These are phyloP conservation scores for Tiaroga cobitis DNA, from an alignment of 2,797 vertebrate genomes.

Conservation along the genomic window DNA sequence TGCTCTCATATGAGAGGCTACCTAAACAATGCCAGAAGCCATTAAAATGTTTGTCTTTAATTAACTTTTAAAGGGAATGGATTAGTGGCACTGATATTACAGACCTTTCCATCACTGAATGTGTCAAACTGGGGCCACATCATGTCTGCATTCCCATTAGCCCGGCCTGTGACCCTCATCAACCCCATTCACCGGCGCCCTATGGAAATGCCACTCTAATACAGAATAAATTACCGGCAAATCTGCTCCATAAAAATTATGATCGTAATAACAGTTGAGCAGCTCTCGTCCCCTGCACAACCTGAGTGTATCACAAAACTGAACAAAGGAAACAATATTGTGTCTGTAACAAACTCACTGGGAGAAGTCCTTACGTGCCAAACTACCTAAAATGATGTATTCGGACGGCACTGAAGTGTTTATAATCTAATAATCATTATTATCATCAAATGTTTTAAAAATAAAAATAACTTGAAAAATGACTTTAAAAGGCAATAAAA, in stretches of 20 bases:
- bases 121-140: slow-evolving; percentile 59
- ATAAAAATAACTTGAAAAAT: no score
- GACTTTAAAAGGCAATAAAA: no score
- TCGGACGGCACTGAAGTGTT: neutral
- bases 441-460: neutral
- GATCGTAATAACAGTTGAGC: neutral
- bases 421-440: neutral
- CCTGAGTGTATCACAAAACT: neutral
- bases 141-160: slow-evolving; percentile 57
- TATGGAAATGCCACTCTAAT: slow-evolving; percentile 37
- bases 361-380: neutral
- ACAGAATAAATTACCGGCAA: slow-evolving; percentile 39
- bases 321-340: neutral
- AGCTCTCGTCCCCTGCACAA: neutral
- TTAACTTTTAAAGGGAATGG: slow-evolving; percentile 63
- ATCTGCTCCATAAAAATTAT: slow-evolving; percentile 14
- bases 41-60: slow-evolving; percentile 49
- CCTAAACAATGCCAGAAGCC: neutral
- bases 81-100: slow-evolving; percentile 48
- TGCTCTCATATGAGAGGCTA: neutral
- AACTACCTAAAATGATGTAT: neutral
- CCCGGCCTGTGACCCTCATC: slow-evolving; percentile 49
- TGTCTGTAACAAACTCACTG: neutral
- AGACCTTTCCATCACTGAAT: slow-evolving; percentile 51
- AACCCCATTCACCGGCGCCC: slow-evolving; percentile 6